Conservation (phyloP, 2,888 invertebrate genomes). For the Conchocele bisecta region DNA sequence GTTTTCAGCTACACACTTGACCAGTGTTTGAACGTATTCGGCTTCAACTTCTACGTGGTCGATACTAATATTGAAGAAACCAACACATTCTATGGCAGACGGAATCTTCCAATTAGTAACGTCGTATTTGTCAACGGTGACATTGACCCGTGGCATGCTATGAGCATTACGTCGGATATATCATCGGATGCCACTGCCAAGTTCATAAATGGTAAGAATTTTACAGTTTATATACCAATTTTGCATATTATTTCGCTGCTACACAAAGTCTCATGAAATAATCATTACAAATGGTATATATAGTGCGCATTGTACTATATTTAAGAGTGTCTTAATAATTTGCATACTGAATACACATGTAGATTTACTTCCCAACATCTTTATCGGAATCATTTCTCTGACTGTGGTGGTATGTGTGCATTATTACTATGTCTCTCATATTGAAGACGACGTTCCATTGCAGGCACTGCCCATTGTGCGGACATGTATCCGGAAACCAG, state of each 20-base stretch:
- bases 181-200: slow-evolving; percentile 77
- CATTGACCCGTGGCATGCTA: slow-evolving; percentile 39
- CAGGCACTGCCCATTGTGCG: slow-evolving; percentile 94
- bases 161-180: slow-evolving; percentile 7
- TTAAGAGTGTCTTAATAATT: no score
- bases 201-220: slow-evolving; percentile 81
- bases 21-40: slow-evolving; percentile 93
- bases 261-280: slow-evolving; percentile 3
- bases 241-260: not conserved
- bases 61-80: slow-evolving; percentile 88
- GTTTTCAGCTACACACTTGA: slow-evolving; percentile 86
- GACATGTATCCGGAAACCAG: slow-evolving; percentile 92
- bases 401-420: not conserved
- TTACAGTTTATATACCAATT: not conserved
- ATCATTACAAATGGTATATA: slow-evolving; percentile 23
- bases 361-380: no score
- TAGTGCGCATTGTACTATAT: no score
- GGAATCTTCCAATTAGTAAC: slow-evolving; percentile 84
- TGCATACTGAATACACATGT: no score
- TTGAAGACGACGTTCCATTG: not conserved
- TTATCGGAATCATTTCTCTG: no score
- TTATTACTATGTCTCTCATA: not conserved
- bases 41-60: slow-evolving; percentile 85
- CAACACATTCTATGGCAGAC: slow-evolving; percentile 89
- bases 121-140: slow-evolving; percentile 43